Evolutionary conservation across 2,797 vertebrate genomes (phyloP), one percentile per base, ranked within the genome.

Genomic region (Mionectes olivaceus): DNA sequence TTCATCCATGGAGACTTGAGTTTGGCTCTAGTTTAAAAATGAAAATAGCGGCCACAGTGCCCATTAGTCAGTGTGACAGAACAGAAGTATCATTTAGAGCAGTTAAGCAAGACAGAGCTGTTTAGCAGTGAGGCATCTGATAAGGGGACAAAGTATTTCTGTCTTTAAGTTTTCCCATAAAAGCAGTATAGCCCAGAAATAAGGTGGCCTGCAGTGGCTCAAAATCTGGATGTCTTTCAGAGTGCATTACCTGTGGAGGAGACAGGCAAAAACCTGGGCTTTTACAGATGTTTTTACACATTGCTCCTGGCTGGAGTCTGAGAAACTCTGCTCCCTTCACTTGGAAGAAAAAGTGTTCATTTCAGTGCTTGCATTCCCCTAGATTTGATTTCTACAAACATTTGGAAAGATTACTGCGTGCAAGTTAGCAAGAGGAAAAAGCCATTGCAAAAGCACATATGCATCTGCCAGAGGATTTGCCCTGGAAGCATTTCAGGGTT

Each of bases 1-100:
- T 93, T 87, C 91, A 89, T 84, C 91, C 76, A 30, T 9, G 2
- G 91, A 94, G 89, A 82, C 39, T 83, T 47, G n/a, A 94, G 93
- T 87, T 94, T 91, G 92, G 63, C 93, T 93, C 46, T 70, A 86
- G 92, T 87, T 96, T 67, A 78, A 81, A 95, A 95, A 93, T 33
- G 50, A 95, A 96, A 94, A 87, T 78, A 95, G 76, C 55, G 49
- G 76, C 59, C 21, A 7, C 24, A 22, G 57, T 59, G 43, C 53
- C 78, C 65, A 81, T 94, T 91, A 95, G 83, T 89, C 88, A 84
- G 4, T 23, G 49, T 90, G 90, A 78, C 78, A 89, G 80, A 79
- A 32, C 32, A 77, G 33, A 83, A 86, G 57, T 52, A 78, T 68
- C 83, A 87, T 75, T 93, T 83, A 56, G 24, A 81, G 68, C 67